A percentile compares a stretch with the other conserved stretches of the same genome.
Evolutionary conservation across 2,888 invertebrate genomes (phyloP).

Genomic region (Orgyia antiqua): DNA sequence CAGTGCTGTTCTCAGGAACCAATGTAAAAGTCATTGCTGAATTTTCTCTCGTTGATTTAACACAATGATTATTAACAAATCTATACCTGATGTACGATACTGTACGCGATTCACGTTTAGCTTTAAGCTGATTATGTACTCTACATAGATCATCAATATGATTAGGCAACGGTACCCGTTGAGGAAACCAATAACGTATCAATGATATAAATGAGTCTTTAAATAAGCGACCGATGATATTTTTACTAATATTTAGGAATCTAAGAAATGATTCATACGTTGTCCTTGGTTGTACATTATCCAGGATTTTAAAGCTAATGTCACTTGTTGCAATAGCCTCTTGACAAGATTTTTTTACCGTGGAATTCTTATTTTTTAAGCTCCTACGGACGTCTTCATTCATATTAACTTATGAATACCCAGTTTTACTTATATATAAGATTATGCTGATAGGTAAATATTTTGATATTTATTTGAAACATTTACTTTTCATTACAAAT

Average conservation of each 20-base stretch:
- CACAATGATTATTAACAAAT: conserved; percentile 32
- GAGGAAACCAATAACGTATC: conserved; percentile 38
- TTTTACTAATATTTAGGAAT: conserved; percentile 47
- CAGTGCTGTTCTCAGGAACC: no score
- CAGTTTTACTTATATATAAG: conserved; percentile 27
- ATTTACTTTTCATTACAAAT: conserved; percentile 7
- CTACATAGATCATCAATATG: conserved; percentile 49
- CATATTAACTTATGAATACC: conserved; percentile 37
- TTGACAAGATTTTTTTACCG: conserved; percentile 17
- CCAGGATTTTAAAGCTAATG: conserved; percentile 14
- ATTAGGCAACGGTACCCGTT: conserved; percentile 37
- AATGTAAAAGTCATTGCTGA: conserved; percentile 40
- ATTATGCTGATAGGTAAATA: no score
- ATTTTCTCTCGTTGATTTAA: conserved; percentile 23
- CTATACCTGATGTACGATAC: conserved; percentile 45
- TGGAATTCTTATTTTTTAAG: conserved; percentile 34
- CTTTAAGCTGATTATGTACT: conserved; percentile 38
- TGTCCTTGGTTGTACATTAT: conserved; percentile 30
- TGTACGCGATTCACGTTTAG: conserved; percentile 38
- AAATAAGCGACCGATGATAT: conserved; percentile 47
- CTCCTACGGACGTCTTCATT: conserved; percentile 39
- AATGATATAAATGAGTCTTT: conserved; percentile 45
- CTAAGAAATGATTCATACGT: conserved; percentile 59
- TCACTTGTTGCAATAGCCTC: conserved; percentile 25
- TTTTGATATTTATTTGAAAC: conserved; percentile 14